Evolutionary conservation across 1,140 invertebrate species (phyloP), one percentile per base, ranked within the genome.

Genomic region (Triops cancriformis): DNA sequence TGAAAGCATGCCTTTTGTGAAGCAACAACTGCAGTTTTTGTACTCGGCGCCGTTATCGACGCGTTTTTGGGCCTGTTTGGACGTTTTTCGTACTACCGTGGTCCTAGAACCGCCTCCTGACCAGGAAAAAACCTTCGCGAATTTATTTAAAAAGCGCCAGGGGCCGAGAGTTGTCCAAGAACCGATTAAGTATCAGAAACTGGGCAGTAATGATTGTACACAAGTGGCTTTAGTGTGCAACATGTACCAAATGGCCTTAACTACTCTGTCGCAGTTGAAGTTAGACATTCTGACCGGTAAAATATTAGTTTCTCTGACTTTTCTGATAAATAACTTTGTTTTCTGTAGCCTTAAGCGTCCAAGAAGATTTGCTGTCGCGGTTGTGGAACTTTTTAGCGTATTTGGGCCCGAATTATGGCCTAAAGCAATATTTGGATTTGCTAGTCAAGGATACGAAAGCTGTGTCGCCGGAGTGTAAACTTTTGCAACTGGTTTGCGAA

Each of bases 241-340:
- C 6, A 88, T 98, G 83, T 99, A 97, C 85, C 93, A 97, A 84
- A 94, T 91, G 10, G 93, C 95, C 11, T 85, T 98, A 73, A 90
- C 90, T 78, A 97, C 96, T 0, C 88, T 99, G 78, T 93, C 93
- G 23, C 95, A 98, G 85, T 89, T 98, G 80, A 92, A 93, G 84
- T 86, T 97, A 74, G 96, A 98, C 84, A 98, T 99, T 84, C 87
- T 99, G 12, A 97, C 96, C 81, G 97, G 95, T 93, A 85, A 81
- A n/a, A 81, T 74, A 45, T 81, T 80, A 78, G 80, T 77, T 79
- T 75, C 76, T 74, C 75, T 51, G 28, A 45, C 31, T 74, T 74
- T 26, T 45, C 51, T 18, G 23, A 23, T 45, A 45, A n/a, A 64
- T 73, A 14, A 72, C 31, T 23, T 26, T 77, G 7, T 72, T 27